phyloP scores from a whole-genome alignment of 2,888 invertebrate genomes.

The Eurois occulta region DNA sequence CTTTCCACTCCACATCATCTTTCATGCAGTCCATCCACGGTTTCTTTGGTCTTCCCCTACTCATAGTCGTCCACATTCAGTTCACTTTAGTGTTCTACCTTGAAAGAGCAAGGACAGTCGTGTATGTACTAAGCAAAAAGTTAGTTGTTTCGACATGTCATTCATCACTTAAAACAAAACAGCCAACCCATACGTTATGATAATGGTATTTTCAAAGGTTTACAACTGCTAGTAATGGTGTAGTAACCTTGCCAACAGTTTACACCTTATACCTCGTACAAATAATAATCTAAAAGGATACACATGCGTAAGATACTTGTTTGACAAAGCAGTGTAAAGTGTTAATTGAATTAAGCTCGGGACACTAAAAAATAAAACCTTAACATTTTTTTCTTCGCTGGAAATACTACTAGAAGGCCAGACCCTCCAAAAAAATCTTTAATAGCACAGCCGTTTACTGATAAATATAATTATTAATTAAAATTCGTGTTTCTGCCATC shows the following conservation, averaged over 20 bases:
- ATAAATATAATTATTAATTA: neutral
- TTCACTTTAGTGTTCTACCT: neutral
- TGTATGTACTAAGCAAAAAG: neutral
- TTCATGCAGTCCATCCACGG: neutral
- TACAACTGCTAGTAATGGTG: neutral
- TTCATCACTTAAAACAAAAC: constrained; percentile 12
- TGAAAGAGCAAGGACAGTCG: neutral
- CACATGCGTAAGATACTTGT: neutral
- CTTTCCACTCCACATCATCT: no score
- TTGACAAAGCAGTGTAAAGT: constrained; percentile 7
- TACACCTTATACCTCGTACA: constrained; percentile 12
- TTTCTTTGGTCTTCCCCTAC: neutral
- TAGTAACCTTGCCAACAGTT: constrained; percentile 20
- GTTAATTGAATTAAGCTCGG: constrained; percentile 23
- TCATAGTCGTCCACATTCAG: neutral
- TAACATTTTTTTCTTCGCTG: neutral
- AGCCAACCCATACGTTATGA: neutral
- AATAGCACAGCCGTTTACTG: neutral
- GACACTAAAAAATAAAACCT: constrained; percentile 2
- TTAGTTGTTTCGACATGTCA: constrained; percentile 8
- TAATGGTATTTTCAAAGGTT: constrained; percentile 26
- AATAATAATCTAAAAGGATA: neutral
- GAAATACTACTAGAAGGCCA: constrained; percentile 7
- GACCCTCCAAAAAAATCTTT: neutral
- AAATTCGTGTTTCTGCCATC: constrained; percentile 12